Evolutionary conservation across 2,888 invertebrate genomes (phyloP).

Genomic region (Arenicola marina): DNA sequence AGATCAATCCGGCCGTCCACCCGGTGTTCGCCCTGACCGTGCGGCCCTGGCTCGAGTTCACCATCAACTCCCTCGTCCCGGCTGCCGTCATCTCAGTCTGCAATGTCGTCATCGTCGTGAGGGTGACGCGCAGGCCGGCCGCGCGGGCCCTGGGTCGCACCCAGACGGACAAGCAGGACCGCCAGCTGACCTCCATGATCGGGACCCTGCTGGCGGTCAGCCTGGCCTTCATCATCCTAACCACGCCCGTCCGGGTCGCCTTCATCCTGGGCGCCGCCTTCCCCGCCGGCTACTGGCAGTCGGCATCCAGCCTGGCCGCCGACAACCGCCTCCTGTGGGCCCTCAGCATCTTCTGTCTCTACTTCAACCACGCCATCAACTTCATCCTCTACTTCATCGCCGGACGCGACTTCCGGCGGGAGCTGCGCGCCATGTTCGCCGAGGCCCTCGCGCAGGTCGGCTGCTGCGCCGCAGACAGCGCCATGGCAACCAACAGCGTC

Average conservation of each 20-base stretch:
- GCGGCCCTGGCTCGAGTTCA: constrained; percentile 13
- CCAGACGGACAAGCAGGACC: neutral
- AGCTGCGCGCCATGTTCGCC: neutral
- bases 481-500: too few relatives aligned
- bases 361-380: constrained; percentile 13
- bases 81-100: constrained; percentile 8
- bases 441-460: too few relatives aligned
- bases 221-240: constrained; percentile 10
- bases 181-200: neutral
- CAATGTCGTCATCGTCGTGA: constrained; percentile 7
- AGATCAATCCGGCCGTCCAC: neutral
- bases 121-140: neutral
- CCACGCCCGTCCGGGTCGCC: constrained; percentile 7
- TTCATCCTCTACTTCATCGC: constrained; percentile 9
- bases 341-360: constrained; percentile 1
- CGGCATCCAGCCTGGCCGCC: neutral
- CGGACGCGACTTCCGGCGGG: constrained; percentile 10
- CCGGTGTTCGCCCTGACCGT: neutral
- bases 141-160: neutral
- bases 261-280: constrained; percentile 3
- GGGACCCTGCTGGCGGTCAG: constrained; percentile 6
- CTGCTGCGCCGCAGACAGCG: too few relatives aligned
- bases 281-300: constrained; percentile 5
- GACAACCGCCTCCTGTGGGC: constrained; percentile 10
- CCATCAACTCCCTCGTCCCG: constrained; percentile 3